phyloP scores from a whole-genome alignment of 2,888 invertebrate genomes.

The Pandemis cinnamomeana region DNA sequence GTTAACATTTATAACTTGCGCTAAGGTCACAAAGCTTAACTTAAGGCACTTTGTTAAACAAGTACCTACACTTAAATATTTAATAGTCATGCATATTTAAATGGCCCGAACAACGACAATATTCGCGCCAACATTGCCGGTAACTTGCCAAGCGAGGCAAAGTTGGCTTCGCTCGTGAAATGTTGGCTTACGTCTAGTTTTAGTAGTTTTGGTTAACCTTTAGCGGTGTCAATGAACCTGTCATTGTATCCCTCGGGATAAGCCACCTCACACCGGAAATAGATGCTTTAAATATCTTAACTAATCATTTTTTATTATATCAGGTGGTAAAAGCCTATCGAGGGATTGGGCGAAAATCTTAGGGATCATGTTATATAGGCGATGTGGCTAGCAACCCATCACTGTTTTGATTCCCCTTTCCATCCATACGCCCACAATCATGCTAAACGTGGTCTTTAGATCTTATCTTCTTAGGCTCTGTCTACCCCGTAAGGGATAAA shows the following conservation, averaged over 20 bases:
- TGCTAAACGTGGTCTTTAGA: too few species aligned
- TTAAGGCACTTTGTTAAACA: background rate
- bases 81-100: constrained; percentile 16
- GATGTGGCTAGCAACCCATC: too few species aligned
- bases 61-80: background rate
- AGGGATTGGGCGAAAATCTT: too few species aligned
- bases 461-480: too few species aligned
- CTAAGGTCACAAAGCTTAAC: background rate
- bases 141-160: constrained; percentile 8
- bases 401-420: too few species aligned
- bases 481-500: too few species aligned
- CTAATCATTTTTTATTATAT: too few species aligned
- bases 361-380: too few species aligned
- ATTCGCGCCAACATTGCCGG: constrained; percentile 1
- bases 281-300: background rate
- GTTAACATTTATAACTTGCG: too few species aligned
- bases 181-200: constrained; percentile 7
- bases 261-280: background rate
- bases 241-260: background rate
- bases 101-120: constrained; percentile 5
- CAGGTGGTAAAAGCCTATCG: too few species aligned
- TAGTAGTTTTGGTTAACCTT: constrained; percentile 7
- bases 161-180: constrained; percentile 10
- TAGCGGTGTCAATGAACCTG: constrained; percentile 11
- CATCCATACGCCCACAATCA: too few species aligned